Evolutionary conservation across 2,888 invertebrate genomes (phyloP), one percentile per base, ranked within the genome.

Genomic region (Cerceris ruficornis): DNA sequence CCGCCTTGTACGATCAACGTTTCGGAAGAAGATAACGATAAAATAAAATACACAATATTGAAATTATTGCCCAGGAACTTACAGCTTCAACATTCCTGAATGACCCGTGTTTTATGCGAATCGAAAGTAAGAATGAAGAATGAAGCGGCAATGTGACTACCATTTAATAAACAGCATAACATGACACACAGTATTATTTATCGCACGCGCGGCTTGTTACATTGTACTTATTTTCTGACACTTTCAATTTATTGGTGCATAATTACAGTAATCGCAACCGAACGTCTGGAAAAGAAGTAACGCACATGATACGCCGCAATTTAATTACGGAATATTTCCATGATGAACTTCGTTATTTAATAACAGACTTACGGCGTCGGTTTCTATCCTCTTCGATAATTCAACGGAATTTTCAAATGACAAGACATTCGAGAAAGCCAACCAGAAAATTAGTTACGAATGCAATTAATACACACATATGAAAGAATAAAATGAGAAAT

Each of bases 321-420:
- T 50, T 11, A 50, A 50, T 50, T 50, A 50, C 7, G 55, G 7
- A 17, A 11, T 55, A 55, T 55, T 55, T 55, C 41, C 58, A 41
- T 58, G 43, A 39, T 46, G 41, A 50, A 13, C 17, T 58, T 58
- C 42, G 58, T 74, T 58, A 70, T 52, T 69, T 69, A 70, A 74
- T 64, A 70, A 52, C 59, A 55, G 62, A 61, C 62, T 74, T 74
- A 58, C 74, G 58, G 42, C 49, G 58, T 64, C 58, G 57, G 62
- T 74, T 74, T 74, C 74, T 62, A 70, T 17, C 41, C 15, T 57
- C 43, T 28, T 50, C 64, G 50, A 55, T 46, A 74, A 60, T 69
- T 61, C 55, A 54, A 61, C 64, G 74, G 69, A 62, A 57, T 49
- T 55, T 73, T 69, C 42, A 73, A 61, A 49, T 58, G 73, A 46